These are phyloP conservation scores for Gobio occitaniae DNA, from an alignment of 2,797 vertebrate genomes.

Conservation along the genomic window DNA sequence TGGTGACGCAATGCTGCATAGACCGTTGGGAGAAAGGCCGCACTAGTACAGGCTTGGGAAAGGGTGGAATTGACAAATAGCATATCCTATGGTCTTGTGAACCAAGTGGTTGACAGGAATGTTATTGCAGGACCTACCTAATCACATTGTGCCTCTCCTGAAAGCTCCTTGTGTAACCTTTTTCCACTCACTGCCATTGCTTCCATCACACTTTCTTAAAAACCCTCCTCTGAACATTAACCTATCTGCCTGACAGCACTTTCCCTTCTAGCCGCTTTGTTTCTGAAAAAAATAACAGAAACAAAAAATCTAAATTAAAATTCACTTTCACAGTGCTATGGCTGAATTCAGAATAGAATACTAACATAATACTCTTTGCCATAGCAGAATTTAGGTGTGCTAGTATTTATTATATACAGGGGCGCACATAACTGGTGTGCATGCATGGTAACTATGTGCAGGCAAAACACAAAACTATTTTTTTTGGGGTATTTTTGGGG, in stretches of 20 bases:
- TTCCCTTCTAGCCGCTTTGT: background rate
- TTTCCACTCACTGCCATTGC: background rate
- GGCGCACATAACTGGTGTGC: too few relatives aligned
- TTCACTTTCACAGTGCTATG: background rate
- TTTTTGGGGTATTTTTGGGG: too few relatives aligned
- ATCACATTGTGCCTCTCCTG: background rate
- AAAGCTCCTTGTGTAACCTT: slow-evolving; percentile 12
- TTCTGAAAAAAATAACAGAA: background rate
- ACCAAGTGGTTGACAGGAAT: background rate
- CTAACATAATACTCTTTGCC: background rate
- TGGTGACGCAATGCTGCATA: background rate
- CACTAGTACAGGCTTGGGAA: background rate
- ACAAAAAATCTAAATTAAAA: background rate
- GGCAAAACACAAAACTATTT: too few relatives aligned
- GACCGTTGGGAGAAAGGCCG: background rate
- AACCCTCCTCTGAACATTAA: background rate
- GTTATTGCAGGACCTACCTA: background rate
- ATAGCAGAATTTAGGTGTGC: too few relatives aligned
- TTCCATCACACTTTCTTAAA: slow-evolving; percentile 15
- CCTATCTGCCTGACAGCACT: background rate
- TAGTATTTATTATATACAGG: too few relatives aligned
- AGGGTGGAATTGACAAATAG: slow-evolving; percentile 1
- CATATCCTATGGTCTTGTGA: background rate
- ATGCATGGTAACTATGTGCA: too few relatives aligned
- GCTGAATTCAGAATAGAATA: background rate